phyloP scores from a whole-genome alignment of 2,888 invertebrate genomes.

The Zeuzera pyrina region DNA sequence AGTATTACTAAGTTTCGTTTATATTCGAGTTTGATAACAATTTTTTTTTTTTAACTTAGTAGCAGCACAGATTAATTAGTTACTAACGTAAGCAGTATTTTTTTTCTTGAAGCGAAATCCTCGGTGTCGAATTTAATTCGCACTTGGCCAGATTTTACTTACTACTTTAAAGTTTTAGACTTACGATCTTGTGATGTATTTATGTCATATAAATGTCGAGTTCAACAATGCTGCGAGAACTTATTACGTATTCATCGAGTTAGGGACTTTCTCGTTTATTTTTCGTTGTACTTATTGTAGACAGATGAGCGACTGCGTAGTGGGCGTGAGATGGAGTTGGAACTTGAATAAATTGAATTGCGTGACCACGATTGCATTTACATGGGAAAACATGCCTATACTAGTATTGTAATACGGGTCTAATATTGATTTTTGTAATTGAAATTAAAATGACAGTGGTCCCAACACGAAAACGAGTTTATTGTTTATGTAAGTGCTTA shows the following conservation, averaged over 20 bases:
- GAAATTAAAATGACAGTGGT: constrained; percentile 12
- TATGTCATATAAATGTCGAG: constrained; percentile 12
- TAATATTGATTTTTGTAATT: constrained; percentile 34
- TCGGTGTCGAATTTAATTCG: no score
- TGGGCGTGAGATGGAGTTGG: constrained; percentile 48
- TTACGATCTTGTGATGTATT: neutral
- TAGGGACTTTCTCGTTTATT: constrained; percentile 43
- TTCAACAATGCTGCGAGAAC: constrained; percentile 10
- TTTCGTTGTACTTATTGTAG: constrained; percentile 43
- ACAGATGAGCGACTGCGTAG: constrained; percentile 39
- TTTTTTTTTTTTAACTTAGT: no score
- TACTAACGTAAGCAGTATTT: no score
- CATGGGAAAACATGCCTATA: constrained; percentile 39
- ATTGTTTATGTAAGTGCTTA: neutral
- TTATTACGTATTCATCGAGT: constrained; percentile 39
- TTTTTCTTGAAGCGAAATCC: no score
- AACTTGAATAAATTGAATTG: constrained; percentile 58
- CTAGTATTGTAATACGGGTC: constrained; percentile 27
- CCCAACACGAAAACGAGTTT: neutral
- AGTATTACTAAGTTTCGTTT: no score
- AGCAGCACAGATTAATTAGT: no score
- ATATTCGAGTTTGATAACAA: no score
- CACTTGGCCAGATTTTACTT: no score
- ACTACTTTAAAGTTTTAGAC: no score
- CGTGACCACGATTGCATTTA: constrained; percentile 43